Evolutionary conservation across 1,140 invertebrate species (phyloP), one percentile per base, ranked within the genome.

Genomic region (Drosophila trapezifrons): DNA sequence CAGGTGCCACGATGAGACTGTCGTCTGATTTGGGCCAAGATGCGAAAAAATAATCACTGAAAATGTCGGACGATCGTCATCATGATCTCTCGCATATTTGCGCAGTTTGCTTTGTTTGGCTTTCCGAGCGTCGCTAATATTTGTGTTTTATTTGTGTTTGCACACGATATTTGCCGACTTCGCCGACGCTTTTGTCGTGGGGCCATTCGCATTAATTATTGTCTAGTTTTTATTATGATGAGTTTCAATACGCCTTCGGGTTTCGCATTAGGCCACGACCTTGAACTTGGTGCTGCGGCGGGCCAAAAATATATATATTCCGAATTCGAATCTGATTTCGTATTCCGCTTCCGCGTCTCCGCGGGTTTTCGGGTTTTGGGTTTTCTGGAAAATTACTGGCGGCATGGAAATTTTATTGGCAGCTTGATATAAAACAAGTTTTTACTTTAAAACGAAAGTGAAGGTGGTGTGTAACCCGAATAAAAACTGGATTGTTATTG

Each of bases 131-230:
- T 70, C 47, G 42, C 42, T 37, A 63, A 63, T 54, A 54, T 56
- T 32, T 63, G 49, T 56, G 12, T 66, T 56, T 46, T 46, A 12
- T 63, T 45, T 59, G 27, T 74, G 43, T 77, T 43, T 73, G 74
- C 65, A 69, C 42, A 64, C 38, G 46, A 66, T 80, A 81, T 86
- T 86, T 76, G 83, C 59, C 25, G 64, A 66, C 70, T 86, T 87
- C 66, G 83, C 63, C 66, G 57, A 66, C 70, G 78, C 79, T 76
- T 76, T 87, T 86, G 83, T 79, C 63, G 71, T 70, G 60, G 80
- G 83, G 79, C 83, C 83, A 87, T 86, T 86, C 83, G 78, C 79
- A 83, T 87, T 87, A 72, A 81, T 70, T 69, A 81, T 81, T 70
- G 66, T 75, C 74, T 85, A 73, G 78, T 54, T 75, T 80, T 76